phyloP scores from a whole-genome alignment of 2,888 invertebrate species.

The Sepiola atlantica region DNA sequence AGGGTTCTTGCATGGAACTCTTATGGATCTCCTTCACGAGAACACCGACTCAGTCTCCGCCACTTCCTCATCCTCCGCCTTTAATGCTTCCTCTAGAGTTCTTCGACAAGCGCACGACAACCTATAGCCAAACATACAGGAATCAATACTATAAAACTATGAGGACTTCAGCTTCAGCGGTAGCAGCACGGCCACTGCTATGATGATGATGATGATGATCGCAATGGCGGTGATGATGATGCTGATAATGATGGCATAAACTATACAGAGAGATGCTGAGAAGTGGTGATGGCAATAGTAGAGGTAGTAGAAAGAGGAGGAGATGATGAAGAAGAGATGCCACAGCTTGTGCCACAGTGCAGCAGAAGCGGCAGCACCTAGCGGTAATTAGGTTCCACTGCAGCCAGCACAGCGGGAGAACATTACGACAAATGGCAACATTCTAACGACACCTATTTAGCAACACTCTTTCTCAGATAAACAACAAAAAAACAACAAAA shows the following conservation, averaged over 20 bases:
- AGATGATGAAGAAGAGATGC: neutral
- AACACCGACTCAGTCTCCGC: neutral
- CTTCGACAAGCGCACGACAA: slow-evolving; percentile 32
- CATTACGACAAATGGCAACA: neutral
- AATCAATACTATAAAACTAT: slow-evolving; percentile 32
- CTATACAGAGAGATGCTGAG: neutral
- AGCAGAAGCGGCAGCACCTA: slow-evolving; percentile 21
- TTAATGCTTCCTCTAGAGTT: slow-evolving; percentile 32
- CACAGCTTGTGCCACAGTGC: neutral
- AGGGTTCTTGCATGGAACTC: slow-evolving; percentile 32
- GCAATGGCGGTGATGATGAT: slow-evolving; percentile 32
- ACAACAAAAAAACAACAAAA: no score
- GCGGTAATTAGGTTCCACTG: neutral
- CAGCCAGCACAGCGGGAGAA: slow-evolving; percentile 3
- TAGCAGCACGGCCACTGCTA: slow-evolving; percentile 32
- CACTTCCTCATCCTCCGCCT: neutral
- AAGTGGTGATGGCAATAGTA: slow-evolving; percentile 33
- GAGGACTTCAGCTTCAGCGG: slow-evolving; percentile 10
- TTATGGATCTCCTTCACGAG: neutral
- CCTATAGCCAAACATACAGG: slow-evolving; percentile 12
- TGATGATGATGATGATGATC: no score
- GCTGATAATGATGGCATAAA: neutral
- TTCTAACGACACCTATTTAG: neutral
- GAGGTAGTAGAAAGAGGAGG: neutral
- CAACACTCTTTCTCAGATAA: neutral